These are phyloP conservation scores for Podilymbus podiceps DNA, from an alignment of 2,113 vertebrate species.

Conservation along the genomic window DNA sequence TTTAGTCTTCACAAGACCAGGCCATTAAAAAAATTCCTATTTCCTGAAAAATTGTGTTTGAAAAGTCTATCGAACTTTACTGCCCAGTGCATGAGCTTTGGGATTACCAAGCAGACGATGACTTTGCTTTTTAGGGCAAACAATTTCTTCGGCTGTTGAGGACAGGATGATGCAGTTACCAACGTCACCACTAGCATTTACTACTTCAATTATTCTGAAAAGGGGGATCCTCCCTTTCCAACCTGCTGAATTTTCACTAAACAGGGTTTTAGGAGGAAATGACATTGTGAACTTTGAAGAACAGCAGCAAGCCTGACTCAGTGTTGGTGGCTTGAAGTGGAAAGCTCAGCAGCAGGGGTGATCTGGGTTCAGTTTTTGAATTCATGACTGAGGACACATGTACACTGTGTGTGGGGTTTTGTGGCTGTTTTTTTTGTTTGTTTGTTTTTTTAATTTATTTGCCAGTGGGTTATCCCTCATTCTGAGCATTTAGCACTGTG, in stretches of 20 bases:
- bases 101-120: background rate
- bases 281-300: background rate
- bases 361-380: background rate
- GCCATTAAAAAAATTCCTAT: fast-evolving
- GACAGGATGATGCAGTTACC: background rate
- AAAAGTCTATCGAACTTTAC: background rate
- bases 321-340: background rate
- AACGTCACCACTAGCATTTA: background rate
- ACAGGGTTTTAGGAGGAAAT: background rate
- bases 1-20: background rate
- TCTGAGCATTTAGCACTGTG: background rate
- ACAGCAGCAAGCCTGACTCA: background rate
- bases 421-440: too few relatives aligned
- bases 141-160: background rate
- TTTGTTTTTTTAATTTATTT: background rate
- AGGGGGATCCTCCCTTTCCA: background rate
- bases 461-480: background rate
- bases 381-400: background rate
- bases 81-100: background rate
- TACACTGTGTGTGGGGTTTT: too few relatives aligned
- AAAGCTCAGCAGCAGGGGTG: background rate
- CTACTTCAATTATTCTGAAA: background rate
- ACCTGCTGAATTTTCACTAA: background rate
- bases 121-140: background rate
- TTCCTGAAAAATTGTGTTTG: background rate